Base-by-base conservation (phyloP, 2,888 invertebrate species). In the Acanthacorydalis orientalis region DNA sequence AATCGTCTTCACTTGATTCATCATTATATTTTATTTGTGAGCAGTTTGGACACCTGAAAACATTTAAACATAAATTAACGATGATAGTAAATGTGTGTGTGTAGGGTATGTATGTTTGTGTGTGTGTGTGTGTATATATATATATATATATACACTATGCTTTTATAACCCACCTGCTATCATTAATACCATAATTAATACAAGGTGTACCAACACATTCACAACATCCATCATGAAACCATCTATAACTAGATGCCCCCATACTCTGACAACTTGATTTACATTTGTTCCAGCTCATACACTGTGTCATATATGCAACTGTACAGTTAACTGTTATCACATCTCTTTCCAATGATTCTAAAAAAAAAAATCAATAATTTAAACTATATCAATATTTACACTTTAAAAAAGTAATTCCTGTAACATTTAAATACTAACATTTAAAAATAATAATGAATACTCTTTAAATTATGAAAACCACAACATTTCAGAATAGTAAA, bases 181-280 rank as follows among this genome's bases (percentile, higher is more conserved):
- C 85, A 58, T 86, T 85, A 51, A 89, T 82, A 1, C 92, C 93
- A 63, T 89, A 92, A 61, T 87, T 87, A 53, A 89, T 74, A 61
- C 92, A 93, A 43, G 81, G 83, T 52, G 81, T 79, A 1, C 92
- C 91, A 44, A 92, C 79, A 61, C 93, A 93, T 64, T 93, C 87
- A 63, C 93, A 93, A 62, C 93, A 93, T 1, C 91, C 92, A 60
- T 91, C 87, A 64, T 91, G 89, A 67, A 92, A 92, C 91, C 92
- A 92, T 57, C 92, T 79, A 69, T 74, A 90, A 58, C 81, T 82
- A 44, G 80, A 76, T 1, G 89, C 80, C 34, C 88, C 88, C 82
- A 88, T 87, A 10, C 84, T 82, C 54, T 74, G 72, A 61, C 93
- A 93, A 23, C 82, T 79, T 44, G 77, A 77, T 55, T 80, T 79